These are phyloP conservation scores for Microtus ochrogaster DNA, from an alignment of 2,113 vertebrate genomes.

Conservation along the genomic window DNA sequence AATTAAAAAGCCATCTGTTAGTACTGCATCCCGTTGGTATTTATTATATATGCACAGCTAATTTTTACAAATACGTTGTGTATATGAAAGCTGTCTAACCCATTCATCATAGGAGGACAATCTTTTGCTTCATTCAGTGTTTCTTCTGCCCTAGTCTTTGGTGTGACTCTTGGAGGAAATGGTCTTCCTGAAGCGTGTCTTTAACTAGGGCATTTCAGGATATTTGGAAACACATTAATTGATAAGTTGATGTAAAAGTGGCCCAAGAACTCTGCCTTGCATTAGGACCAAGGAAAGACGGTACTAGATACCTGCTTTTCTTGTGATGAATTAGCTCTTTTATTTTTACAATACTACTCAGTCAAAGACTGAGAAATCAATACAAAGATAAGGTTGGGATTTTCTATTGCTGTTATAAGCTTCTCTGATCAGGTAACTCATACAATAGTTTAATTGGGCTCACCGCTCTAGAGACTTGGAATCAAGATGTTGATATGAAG, in stretches of 20 bases:
- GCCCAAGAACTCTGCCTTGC: neutral
- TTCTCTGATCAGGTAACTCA: neutral
- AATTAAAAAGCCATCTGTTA: slow-evolving; percentile 20
- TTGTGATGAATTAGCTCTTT: neutral
- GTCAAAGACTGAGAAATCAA: neutral
- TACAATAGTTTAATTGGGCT: neutral
- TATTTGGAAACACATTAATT: neutral
- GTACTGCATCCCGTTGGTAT: neutral
- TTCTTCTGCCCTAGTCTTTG: neutral
- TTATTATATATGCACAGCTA: slow-evolving; percentile 30
- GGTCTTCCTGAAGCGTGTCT: neutral
- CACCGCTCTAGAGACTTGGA: neutral
- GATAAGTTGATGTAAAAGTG: neutral
- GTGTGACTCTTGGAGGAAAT: neutral
- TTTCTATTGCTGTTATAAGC: neutral
- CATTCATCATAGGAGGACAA: neutral
- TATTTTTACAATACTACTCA: neutral
- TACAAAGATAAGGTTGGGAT: neutral
- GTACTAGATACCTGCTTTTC: neutral
- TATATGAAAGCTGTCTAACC: neutral
- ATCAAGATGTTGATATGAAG: neutral
- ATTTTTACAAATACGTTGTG: slow-evolving; percentile 41
- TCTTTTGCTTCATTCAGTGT: slow-evolving; percentile 2
- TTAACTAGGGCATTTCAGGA: neutral
- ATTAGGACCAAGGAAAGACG: neutral